phyloP scores from a whole-genome alignment of 2,113 vertebrate genomes.

The Platichthys flesus region DNA sequence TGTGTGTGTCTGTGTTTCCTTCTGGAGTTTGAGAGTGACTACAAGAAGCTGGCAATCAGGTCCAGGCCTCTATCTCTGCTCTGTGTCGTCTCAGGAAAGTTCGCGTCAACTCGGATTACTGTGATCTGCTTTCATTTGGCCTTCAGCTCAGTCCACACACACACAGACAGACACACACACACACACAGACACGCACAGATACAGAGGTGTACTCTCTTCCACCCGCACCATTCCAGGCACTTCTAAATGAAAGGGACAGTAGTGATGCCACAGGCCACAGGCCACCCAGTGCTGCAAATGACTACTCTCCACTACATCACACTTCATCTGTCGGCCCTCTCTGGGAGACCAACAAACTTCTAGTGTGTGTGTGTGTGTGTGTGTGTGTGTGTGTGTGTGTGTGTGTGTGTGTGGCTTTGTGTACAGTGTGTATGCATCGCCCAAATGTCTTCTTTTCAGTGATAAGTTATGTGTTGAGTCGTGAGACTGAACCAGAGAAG shows the following conservation, averaged over 20 bases:
- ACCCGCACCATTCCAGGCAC: conserved; percentile 56
- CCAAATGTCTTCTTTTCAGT: no score
- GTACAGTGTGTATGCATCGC: background rate
- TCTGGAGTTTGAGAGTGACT: conserved; percentile 53
- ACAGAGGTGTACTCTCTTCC: conserved; percentile 28
- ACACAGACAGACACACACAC: background rate
- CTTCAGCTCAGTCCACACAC: conserved; percentile 17
- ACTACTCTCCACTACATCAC: conserved; percentile 40
- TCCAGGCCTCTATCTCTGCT: conserved; percentile 55
- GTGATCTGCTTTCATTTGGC: conserved; percentile 70
- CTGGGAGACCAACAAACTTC: conserved; percentile 13
- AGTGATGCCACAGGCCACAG: conserved; percentile 62
- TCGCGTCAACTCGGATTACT: conserved; percentile 64
- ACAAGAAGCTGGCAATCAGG: conserved; percentile 59
- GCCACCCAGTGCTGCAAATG: conserved; percentile 64
- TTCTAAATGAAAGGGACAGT: conserved; percentile 66
- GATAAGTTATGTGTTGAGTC: background rate
- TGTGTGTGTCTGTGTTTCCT: conserved; percentile 21
- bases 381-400: conserved; percentile 3
- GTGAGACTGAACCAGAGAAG: background rate
- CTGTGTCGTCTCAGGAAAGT: conserved; percentile 36
- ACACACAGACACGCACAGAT: conserved; percentile 6
- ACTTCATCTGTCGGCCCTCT: conserved; percentile 50
- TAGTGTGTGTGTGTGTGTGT: conserved; percentile 3
- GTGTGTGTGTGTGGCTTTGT: background rate